A percentile compares a stretch with the other conserved stretches of the same genome.
Evolutionary conservation across 2,888 invertebrate species (phyloP).

Genomic region (Cylloceria caligata): DNA sequence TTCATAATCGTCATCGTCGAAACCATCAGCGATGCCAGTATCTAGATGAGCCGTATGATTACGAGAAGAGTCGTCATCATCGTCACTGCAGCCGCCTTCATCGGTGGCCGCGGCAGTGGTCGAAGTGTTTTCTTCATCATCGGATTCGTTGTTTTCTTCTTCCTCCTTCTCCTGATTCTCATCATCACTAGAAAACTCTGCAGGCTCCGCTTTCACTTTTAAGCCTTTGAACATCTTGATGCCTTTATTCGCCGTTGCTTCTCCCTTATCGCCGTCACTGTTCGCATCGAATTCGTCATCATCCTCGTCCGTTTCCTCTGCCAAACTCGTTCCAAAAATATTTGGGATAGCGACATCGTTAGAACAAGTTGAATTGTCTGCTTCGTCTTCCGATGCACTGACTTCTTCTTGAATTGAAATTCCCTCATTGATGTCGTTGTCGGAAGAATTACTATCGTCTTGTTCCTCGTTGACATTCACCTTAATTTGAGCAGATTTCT

Average conservation of each 20-base stretch:
- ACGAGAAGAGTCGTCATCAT: constrained; percentile 67
- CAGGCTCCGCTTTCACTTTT: constrained; percentile 33
- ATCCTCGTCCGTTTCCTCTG: constrained; percentile 63
- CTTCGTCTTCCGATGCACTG: constrained; percentile 65
- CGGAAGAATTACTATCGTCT: constrained; percentile 64
- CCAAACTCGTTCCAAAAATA: constrained; percentile 67
- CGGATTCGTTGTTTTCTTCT: constrained; percentile 54
- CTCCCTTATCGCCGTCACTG: constrained; percentile 59
- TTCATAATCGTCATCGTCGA: constrained; percentile 68
- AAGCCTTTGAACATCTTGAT: constrained; percentile 77
- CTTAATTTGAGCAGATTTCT: constrained; percentile 45
- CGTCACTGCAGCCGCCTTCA: constrained; percentile 67
- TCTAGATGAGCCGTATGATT: constrained; percentile 74
- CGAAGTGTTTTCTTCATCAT: constrained; percentile 45
- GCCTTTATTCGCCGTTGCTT: constrained; percentile 66
- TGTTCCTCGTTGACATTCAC: constrained; percentile 50
- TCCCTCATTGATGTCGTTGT: constrained; percentile 71
- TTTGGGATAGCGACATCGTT: constrained; percentile 53
- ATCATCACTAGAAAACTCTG: constrained; percentile 35
- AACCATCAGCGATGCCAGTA: constrained; percentile 69
- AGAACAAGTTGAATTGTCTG: constrained; percentile 64
- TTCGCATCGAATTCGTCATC: constrained; percentile 67
- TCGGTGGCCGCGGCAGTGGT: constrained; percentile 57
- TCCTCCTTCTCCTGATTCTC: constrained; percentile 50
- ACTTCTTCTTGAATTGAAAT: constrained; percentile 65